Evolutionary conservation across 2,797 vertebrate genomes (phyloP).

Genomic region (Smutsia temminckii): DNA sequence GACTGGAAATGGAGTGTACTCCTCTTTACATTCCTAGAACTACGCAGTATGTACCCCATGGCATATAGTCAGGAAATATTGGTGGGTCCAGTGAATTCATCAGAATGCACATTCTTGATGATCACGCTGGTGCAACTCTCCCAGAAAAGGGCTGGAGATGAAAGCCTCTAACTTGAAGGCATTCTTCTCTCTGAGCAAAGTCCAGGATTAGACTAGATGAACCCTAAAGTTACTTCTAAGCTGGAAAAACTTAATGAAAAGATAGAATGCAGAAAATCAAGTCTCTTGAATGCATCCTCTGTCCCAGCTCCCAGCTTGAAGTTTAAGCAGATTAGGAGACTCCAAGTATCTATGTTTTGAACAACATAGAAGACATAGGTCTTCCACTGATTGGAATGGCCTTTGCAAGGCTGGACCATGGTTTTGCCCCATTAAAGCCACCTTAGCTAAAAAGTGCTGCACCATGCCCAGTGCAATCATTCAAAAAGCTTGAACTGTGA

Average conservation of each 20-base stretch:
- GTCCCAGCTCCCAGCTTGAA: not conserved
- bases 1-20: not conserved
- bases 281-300: not conserved
- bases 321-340: slow-evolving; percentile 11
- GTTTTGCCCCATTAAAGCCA: not conserved
- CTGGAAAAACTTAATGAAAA: slow-evolving; percentile 1
- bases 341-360: not conserved
- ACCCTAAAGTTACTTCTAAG: not conserved
- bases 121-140: not conserved
- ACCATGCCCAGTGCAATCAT: fast-evolving
- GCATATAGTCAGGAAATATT: not conserved
- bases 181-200: not conserved
- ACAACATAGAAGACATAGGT: not conserved
- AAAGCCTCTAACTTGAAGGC: not conserved
- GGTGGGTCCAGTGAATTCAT: not conserved
- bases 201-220: not conserved
- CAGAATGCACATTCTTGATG: not conserved
- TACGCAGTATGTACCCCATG: not conserved
- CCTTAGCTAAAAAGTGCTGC: not conserved
- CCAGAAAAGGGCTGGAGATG: not conserved
- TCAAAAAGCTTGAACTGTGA: slow-evolving; percentile 30
- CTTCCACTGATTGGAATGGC: not conserved
- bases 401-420: not conserved
- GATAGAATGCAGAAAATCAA: not conserved
- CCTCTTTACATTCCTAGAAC: not conserved